Percentiles rank a stretch among this genome's conserved stretches.
phyloP scores from a whole-genome alignment of 2,888 invertebrate species.

The Pachycephus smyrnensis region DNA sequence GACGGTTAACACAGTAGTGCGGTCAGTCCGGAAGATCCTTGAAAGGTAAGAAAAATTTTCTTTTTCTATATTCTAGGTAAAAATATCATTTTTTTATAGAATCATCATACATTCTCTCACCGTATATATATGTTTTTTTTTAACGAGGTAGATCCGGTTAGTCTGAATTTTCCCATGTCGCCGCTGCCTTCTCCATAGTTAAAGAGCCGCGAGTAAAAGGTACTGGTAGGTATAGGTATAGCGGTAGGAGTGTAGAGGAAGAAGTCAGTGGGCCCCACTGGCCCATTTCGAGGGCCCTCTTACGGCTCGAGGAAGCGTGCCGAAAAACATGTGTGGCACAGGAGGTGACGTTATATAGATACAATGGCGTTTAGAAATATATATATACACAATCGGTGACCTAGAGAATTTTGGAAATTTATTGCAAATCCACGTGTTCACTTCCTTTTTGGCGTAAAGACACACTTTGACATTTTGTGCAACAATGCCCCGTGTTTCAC shows the following conservation, averaged over 20 bases:
- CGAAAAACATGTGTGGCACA: slow-evolving; percentile 41
- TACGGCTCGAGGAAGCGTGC: slow-evolving; percentile 24
- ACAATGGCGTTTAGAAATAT: not conserved
- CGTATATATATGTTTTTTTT: not conserved
- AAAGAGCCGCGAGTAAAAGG: not conserved
- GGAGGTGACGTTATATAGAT: slow-evolving; percentile 4
- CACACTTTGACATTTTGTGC: not conserved
- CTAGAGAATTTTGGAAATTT: slow-evolving; percentile 18
- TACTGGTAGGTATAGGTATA: not conserved
- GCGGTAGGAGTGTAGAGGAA: not conserved
- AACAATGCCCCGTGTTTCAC: not conserved
- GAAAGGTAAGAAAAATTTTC: not conserved
- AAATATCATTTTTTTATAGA: not conserved
- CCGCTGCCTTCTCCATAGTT: not conserved
- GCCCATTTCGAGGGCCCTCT: slow-evolving; percentile 11
- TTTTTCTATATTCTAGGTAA: not conserved
- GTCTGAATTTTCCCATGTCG: not conserved
- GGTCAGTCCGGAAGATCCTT: not conserved
- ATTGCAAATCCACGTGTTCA: slow-evolving; percentile 32
- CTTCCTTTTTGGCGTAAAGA: slow-evolving; percentile 2
- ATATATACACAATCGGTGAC: not conserved
- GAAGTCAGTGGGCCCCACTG: not conserved
- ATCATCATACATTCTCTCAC: not conserved
- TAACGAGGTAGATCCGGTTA: not conserved
- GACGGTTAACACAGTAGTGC: not conserved